phyloP scores from a whole-genome alignment of 1,140 invertebrate species.

The Sycobia sp. region DNA sequence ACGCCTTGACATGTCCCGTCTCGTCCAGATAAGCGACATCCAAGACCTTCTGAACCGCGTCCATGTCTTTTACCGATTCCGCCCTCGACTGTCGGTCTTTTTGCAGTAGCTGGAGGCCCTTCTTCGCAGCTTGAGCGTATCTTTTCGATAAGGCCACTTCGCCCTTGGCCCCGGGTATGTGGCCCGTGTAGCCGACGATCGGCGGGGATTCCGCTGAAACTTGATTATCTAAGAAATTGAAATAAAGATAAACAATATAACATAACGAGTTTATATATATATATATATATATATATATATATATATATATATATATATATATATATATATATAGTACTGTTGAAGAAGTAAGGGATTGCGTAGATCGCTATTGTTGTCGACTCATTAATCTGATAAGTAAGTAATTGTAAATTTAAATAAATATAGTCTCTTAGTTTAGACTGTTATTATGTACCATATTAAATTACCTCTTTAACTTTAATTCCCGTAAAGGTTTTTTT shows the following conservation, averaged over 20 bases:
- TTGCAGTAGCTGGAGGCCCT: slow-evolving; percentile 66
- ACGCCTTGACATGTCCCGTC: slow-evolving; percentile 38
- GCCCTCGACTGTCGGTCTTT: slow-evolving; percentile 63
- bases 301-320: no score
- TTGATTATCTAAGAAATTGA: slow-evolving; percentile 63
- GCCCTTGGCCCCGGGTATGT: slow-evolving; percentile 71
- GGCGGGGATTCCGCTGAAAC: slow-evolving; percentile 73
- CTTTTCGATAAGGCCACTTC: slow-evolving; percentile 71
- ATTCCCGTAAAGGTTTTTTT: no score
- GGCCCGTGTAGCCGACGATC: slow-evolving; percentile 74
- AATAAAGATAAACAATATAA: not conserved
- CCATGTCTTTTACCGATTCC: slow-evolving; percentile 39
- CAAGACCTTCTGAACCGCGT: slow-evolving; percentile 40
- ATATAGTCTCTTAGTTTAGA: no score
- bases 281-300: no score
- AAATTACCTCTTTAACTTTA: no score
- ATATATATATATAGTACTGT: no score
- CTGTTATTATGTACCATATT: no score
- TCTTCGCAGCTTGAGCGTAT: slow-evolving; percentile 71
- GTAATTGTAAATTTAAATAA: no score
- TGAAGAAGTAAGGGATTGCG: no score
- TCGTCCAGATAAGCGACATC: slow-evolving; percentile 41
- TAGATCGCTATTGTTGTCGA: no score
- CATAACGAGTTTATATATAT: no score
- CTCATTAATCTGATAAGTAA: no score